phyloP scores from a whole-genome alignment of 2,113 vertebrate species.

The Melanerpes aurifrons region DNA sequence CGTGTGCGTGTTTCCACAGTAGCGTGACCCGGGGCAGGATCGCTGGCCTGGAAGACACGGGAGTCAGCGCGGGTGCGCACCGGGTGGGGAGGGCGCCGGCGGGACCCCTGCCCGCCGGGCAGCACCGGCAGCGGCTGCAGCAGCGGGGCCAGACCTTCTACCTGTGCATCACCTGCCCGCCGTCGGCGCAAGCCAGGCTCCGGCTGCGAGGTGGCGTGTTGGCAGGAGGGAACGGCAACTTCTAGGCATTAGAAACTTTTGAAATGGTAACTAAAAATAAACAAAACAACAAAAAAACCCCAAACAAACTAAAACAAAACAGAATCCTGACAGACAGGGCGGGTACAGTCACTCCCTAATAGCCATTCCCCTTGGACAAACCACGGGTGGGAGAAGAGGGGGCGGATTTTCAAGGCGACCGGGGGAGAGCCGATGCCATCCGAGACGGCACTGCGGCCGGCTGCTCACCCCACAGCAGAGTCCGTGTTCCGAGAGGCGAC shows the following conservation, averaged over 20 bases:
- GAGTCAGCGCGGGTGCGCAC: neutral
- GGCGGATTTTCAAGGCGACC: neutral
- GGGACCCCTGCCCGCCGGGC: neutral
- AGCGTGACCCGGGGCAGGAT: neutral
- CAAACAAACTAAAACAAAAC: neutral
- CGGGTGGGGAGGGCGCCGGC: neutral
- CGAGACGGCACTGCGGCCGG: neutral
- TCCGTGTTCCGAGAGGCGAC: neutral
- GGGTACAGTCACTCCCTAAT: neutral
- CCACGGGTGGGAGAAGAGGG: neutral
- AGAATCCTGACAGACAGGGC: neutral
- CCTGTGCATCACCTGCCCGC: neutral
- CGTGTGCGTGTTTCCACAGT: neutral
- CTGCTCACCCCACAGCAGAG: neutral
- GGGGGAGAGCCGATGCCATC: neutral
- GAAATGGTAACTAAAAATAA: neutral
- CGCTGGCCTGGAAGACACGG: neutral
- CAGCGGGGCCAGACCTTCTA: neutral
- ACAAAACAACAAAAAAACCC: neutral
- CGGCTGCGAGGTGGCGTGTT: conserved; percentile 45
- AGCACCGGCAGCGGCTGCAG: neutral
- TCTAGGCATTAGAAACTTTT: conserved; percentile 29
- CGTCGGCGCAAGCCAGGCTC: neutral
- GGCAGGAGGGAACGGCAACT: conserved; percentile 62
- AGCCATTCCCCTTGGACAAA: neutral